Evolutionary conservation across 2,888 invertebrate genomes (phyloP), one percentile per base, ranked within the genome.

Genomic region (Hetaerina titia): DNA sequence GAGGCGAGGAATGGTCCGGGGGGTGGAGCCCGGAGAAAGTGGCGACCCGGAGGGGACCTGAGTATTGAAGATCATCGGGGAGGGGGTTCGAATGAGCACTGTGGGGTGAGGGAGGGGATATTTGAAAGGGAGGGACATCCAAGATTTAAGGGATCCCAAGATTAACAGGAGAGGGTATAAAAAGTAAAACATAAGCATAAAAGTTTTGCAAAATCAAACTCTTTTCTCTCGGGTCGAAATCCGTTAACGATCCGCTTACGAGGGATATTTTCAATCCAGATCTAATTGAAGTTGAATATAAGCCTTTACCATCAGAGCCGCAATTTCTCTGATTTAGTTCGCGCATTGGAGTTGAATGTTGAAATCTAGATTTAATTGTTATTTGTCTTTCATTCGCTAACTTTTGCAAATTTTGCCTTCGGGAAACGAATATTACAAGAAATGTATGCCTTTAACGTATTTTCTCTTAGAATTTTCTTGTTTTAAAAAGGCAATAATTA

Each of bases 121-220:
- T 45, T 45, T 45, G 45, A 45, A 45, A 45, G 22, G 81, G 81
- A 81, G 81, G 31, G 81, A 11, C 81, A 31, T 81, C 25, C 81
- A 81, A 81, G 81, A 81, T 81, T 81, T 81, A 81, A 13, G 81
- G 81, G 7, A 81, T 81, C 81, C 81, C 31, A 31, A 81, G 31
- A 81, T 81, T 25, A 81, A 81, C 81, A 31, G 81, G 13, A 69
- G 15, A 11, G 81, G 31, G 31, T 15, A 81, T 31, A 0, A 31
- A 81, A 81, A 31, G 81, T 81, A 81, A 81, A 81, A 81, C 69
- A 69, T 31, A 31, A 81, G 81, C 25, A 13, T 31, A 81, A 81
- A 81, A 81, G 81, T 81, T 81, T 45, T 15, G 31, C 31, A 25
- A 81, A 81, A 31, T 31, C 81, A 81, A 81, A 81, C 13, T 31